A percentile compares a stretch with the other conserved stretches of the same genome.
Conservation (phyloP, 2,113 vertebrate genomes). For the Egretta garzetta region DNA sequence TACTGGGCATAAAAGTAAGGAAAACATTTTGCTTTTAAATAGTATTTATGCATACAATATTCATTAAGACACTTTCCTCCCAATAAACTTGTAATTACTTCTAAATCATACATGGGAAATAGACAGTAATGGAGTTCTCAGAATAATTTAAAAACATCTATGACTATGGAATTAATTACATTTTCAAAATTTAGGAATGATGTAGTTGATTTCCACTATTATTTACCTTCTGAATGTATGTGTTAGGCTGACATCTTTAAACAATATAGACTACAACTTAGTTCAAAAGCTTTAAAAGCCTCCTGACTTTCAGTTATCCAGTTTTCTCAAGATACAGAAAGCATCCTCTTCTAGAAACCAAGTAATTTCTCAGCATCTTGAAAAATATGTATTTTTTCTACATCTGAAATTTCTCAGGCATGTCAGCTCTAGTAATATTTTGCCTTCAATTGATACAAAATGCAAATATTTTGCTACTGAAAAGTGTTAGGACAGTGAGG, state of each 20-base stretch:
- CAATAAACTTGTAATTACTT: neutral
- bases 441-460: neutral
- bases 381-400: neutral
- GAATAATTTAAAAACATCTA: neutral
- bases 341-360: neutral
- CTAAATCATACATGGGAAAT: neutral
- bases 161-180: neutral
- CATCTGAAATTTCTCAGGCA: neutral
- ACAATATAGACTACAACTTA: neutral
- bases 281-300: neutral
- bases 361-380: neutral
- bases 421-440: neutral
- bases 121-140: neutral
- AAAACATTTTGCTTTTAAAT: neutral
- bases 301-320: neutral
- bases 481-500: neutral
- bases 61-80: neutral
- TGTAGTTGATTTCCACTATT: neutral
- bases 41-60: neutral
- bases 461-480: neutral
- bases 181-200: neutral
- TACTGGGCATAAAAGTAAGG: neutral
- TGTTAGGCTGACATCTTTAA: neutral
- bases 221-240: neutral
- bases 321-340: neutral